Conservation (phyloP, 2,888 invertebrate species). For the Andrena minutula region DNA sequence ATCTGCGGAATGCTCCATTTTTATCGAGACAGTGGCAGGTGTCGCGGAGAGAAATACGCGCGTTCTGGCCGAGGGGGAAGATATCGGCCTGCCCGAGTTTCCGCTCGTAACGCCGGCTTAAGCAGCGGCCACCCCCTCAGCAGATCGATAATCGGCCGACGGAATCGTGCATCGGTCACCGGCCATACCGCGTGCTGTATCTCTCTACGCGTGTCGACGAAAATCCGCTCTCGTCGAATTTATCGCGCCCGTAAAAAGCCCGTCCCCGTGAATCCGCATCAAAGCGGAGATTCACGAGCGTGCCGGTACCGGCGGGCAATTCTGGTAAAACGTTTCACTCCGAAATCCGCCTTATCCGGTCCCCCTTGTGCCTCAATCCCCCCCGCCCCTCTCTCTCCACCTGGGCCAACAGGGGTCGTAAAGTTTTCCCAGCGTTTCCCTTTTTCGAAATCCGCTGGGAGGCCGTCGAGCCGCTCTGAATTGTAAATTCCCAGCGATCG, state of each 20-base stretch:
- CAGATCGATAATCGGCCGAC: constrained; percentile 47
- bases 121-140: constrained; percentile 15
- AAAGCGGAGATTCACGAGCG: constrained; percentile 74
- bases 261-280: constrained; percentile 69
- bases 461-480: constrained; percentile 41
- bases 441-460: constrained; percentile 57
- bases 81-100: constrained; percentile 25
- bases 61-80: not conserved
- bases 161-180: constrained; percentile 47
- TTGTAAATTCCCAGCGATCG: constrained; percentile 55
- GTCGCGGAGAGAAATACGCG: constrained; percentile 29
- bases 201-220: constrained; percentile 50
- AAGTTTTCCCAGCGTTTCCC: constrained; percentile 54
- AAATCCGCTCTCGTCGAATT: constrained; percentile 67
- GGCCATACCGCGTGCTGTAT: not conserved
- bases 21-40: constrained; percentile 50
- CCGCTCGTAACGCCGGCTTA: constrained; percentile 40
- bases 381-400: not conserved
- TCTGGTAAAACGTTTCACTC: constrained; percentile 71
- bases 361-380: not conserved
- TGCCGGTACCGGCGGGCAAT: constrained; percentile 59
- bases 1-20: constrained; percentile 32
- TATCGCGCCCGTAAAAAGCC: constrained; percentile 71
- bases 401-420: constrained; percentile 54
- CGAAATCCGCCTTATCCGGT: constrained; percentile 70